Evolutionary conservation across 37 sponge, comb jelly and placozoan species (phyloP).

Genomic region (Theonella swinhoei): DNA sequence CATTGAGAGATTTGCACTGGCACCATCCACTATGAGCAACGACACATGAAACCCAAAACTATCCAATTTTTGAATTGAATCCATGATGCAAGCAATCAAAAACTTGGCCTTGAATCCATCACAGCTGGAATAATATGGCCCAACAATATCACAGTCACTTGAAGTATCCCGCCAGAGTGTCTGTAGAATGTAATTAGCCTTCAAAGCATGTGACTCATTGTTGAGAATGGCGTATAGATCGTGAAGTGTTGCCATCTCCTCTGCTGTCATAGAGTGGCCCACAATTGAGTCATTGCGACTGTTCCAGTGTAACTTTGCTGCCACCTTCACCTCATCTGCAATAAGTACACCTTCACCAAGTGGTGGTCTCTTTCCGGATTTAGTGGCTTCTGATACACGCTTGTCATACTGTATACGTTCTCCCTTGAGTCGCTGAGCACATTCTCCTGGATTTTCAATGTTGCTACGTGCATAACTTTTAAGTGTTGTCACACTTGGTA

Average conservation of each 20-base stretch:
- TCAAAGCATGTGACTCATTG: not conserved
- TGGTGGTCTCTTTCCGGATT: not conserved
- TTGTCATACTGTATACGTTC: not conserved
- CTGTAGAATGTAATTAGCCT: not conserved
- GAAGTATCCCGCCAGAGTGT: not conserved
- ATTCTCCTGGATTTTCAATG: not conserved
- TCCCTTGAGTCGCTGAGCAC: not conserved
- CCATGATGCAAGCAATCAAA: not conserved
- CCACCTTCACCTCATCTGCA: conserved; percentile 20
- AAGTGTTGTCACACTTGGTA: conserved; percentile 7
- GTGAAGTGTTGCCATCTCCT: not conserved
- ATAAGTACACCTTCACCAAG: conserved; percentile 9
- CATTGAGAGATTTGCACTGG: not conserved
- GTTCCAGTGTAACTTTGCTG: conserved; percentile 10
- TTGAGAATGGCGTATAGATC: not conserved
- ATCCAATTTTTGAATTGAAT: not conserved
- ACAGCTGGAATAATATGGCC: conserved; percentile 34
- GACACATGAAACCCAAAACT: not conserved
- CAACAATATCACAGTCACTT: not conserved
- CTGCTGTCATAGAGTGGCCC: conserved; percentile 12
- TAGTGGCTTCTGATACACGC: not conserved
- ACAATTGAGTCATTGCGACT: not conserved
- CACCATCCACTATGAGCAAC: conserved; percentile 5
- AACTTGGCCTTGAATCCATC: not conserved
- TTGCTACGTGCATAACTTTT: not conserved